Conservation (phyloP, 1,140 invertebrate species). For the Nasonia giraulti region DNA sequence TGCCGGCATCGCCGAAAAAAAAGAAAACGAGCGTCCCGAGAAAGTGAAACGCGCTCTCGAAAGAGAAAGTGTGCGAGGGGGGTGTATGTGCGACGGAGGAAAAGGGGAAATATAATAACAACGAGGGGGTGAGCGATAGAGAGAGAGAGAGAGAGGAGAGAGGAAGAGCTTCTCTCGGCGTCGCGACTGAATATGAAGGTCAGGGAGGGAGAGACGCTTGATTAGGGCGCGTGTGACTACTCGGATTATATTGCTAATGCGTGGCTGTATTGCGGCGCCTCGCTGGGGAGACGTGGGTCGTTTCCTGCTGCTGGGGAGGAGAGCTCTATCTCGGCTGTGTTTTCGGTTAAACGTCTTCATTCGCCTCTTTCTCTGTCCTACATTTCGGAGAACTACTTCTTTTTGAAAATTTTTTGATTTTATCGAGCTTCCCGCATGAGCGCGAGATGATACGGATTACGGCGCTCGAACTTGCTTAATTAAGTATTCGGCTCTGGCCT, state of each 20-base stretch:
- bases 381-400: no score
- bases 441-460: background rate
- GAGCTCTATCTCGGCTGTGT: no score
- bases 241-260: slow-evolving; percentile 44
- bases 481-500: background rate
- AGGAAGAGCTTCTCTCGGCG: background rate
- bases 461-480: background rate
- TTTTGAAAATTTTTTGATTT: background rate
- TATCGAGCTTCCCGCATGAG: background rate
- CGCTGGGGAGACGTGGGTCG: no score
- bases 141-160: no score
- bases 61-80: slow-evolving; percentile 11
- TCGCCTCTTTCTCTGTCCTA: no score
- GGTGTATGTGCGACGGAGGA: background rate
- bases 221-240: slow-evolving; percentile 29
- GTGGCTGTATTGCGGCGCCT: background rate
- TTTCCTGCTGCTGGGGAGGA: no score
- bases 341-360: background rate
- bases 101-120: slow-evolving; percentile 11
- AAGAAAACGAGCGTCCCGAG: background rate
- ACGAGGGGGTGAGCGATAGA: background rate
- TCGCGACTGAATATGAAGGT: background rate
- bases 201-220: slow-evolving; percentile 3
- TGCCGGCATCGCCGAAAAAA: slow-evolving; percentile 8
- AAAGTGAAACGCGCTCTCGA: slow-evolving; percentile 11